phyloP scores from a whole-genome alignment of 1,140 invertebrate genomes.

The Radopholus similis region DNA sequence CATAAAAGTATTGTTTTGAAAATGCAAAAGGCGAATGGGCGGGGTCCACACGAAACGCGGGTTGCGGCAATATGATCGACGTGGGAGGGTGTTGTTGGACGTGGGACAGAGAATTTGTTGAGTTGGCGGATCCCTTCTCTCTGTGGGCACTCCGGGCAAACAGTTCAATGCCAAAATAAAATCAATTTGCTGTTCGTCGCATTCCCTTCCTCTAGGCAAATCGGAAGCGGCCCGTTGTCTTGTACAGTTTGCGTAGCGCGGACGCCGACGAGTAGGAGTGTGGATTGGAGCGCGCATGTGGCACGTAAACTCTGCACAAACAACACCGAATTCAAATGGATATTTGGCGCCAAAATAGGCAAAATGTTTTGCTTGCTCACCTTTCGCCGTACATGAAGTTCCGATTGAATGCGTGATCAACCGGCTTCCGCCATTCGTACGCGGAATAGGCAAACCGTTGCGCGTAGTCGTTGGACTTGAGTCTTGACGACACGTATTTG shows the following conservation, averaged over 20 bases:
- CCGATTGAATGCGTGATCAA: conserved; percentile 57
- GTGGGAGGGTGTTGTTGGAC: too few relatives aligned
- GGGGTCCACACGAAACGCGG: too few relatives aligned
- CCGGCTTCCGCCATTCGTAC: conserved; percentile 59
- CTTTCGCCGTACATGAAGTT: conserved; percentile 52
- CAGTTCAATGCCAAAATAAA: not conserved
- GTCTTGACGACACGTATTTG: conserved; percentile 48
- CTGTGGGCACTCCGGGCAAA: too few relatives aligned
- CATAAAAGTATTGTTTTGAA: too few relatives aligned
- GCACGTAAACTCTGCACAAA: conserved; percentile 35
- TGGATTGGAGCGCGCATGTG: conserved; percentile 51
- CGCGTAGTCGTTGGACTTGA: conserved; percentile 58
- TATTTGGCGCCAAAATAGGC: not conserved
- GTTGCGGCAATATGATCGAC: too few relatives aligned
- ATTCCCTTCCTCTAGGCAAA: conserved; percentile 34
- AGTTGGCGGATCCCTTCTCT: too few relatives aligned
- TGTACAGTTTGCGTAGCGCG: conserved; percentile 53
- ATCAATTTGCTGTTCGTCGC: not conserved
- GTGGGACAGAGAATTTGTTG: too few relatives aligned
- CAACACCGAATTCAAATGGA: not conserved
- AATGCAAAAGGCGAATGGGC: too few relatives aligned
- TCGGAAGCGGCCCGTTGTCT: conserved; percentile 55
- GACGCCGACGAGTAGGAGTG: conserved; percentile 52
- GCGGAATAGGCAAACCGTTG: conserved; percentile 47
- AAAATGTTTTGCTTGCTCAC: not conserved